phyloP scores from a whole-genome alignment of 2,888 invertebrate genomes.

The Isotomurus palustris region DNA sequence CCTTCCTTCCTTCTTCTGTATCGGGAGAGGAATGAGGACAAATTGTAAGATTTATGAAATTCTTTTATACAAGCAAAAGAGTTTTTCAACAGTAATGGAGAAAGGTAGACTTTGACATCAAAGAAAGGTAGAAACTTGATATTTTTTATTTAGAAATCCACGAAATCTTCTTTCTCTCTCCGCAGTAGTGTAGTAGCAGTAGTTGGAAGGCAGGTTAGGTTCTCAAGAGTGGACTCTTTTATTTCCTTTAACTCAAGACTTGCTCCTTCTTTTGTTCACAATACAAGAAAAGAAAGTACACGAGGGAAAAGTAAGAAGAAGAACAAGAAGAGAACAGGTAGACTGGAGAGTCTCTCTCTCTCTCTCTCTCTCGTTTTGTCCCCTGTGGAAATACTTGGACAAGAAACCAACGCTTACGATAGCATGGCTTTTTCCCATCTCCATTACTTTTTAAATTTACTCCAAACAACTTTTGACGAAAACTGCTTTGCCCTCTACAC shows the following conservation, averaged over 20 bases:
- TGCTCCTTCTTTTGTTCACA: not conserved
- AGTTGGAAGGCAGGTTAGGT: not conserved
- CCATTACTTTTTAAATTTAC: too few species aligned
- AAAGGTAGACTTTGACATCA: constrained; percentile 23
- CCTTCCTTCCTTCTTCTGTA: constrained; percentile 4
- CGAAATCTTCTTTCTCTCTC: too few species aligned
- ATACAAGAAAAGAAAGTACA: not conserved
- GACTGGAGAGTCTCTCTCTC: not conserved
- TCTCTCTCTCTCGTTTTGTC: not conserved
- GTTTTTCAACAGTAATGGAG: not conserved
- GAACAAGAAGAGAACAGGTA: not conserved
- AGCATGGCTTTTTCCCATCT: not conserved
- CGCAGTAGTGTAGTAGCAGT: too few species aligned
- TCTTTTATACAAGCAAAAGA: constrained; percentile 13
- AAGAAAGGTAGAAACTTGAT: constrained; percentile 19
- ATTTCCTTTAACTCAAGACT: not conserved
- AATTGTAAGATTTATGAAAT: constrained; percentile 27
- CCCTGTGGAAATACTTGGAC: not conserved
- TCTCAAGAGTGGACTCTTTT: not conserved
- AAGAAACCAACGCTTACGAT: not conserved
- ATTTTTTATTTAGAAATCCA: constrained; percentile 20
- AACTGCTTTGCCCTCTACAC: too few species aligned
- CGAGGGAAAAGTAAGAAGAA: not conserved
- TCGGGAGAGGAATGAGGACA: constrained; percentile 3
- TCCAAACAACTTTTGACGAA: too few species aligned